Base-by-base conservation (phyloP, 2,888 invertebrate genomes). In the Listrodromus nycthemerus region DNA sequence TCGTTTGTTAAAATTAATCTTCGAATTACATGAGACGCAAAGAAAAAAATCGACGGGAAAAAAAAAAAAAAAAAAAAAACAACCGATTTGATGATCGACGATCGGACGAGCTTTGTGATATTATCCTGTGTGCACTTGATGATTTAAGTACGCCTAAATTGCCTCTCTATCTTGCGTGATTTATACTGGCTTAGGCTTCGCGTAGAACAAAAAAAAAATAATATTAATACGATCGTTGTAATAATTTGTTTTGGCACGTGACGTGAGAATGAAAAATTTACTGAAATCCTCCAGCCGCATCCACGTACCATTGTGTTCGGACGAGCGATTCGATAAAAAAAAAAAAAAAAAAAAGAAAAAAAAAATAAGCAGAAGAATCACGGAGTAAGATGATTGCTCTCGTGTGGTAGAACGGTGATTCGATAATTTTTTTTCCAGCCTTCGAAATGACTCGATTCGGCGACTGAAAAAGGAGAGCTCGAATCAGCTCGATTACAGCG, bases 181-280 rank as follows among this genome's bases (percentile, higher is more conserved):
- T 55, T 70, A 73, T 78, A 58, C 75, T 78, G 81, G 77, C 84
- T 84, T 78, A 78, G 84, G 81, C 84, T 80, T 81, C 78, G 81
- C 84, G 75, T 81, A 81, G 78, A 76, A 67, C 52, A n/a, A 84
- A n/a, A n/a, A 52, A 19, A 52, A 7, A 16, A 52, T 19, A 19
- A 52, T 19, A 19, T 19, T 19, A 52, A 52, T 19, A 52, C 50
- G 19, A 61, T 61, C 30, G 61, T 61, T 61, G 61, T 65, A 41
- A 37, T 73, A 55, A 58, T 73, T 67, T 77, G 50, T 27, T 66
- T 52, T 79, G 74, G 84, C 81, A 81, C 84, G 81, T 78, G 63
- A 65, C 73, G 80, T 58, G 73, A 74, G 80, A 84, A 66, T 71
- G 61, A 77, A 21, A 21, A 66, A 58, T 75, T 77, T 65, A 37